Evolutionary conservation across 2,113 vertebrate genomes (phyloP).

Genomic region (Crotalus helleri): DNA sequence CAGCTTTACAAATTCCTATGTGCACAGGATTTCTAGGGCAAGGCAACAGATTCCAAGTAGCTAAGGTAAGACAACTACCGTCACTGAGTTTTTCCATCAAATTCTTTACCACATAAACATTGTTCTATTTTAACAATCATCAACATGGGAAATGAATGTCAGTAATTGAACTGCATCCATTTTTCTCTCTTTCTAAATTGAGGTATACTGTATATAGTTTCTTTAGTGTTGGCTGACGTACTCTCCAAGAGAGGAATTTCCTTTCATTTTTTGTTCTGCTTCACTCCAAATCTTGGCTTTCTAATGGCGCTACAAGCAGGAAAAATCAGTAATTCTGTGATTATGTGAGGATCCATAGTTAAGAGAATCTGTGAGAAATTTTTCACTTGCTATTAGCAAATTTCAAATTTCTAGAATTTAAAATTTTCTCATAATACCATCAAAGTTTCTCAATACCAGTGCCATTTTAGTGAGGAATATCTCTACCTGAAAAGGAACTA

Average conservation of each 20-base stretch:
- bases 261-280: background rate
- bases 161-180: background rate
- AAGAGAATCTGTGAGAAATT: background rate
- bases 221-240: background rate
- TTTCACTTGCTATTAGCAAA: background rate
- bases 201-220: background rate
- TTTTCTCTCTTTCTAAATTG: background rate
- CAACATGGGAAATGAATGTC: background rate
- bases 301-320: background rate
- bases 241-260: background rate
- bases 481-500: background rate
- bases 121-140: background rate
- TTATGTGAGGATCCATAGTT: background rate
- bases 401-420: background rate
- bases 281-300: background rate
- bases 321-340: background rate
- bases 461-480: background rate
- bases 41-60: background rate
- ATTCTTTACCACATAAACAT: background rate
- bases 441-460: background rate
- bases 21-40: background rate
- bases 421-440: background rate
- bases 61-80: background rate
- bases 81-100: background rate
- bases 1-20: background rate